Percentiles rank a stretch among this genome's conserved stretches.
Conservation (phyloP, 2,113 vertebrate species). For the Diphyllodes magnificus region DNA sequence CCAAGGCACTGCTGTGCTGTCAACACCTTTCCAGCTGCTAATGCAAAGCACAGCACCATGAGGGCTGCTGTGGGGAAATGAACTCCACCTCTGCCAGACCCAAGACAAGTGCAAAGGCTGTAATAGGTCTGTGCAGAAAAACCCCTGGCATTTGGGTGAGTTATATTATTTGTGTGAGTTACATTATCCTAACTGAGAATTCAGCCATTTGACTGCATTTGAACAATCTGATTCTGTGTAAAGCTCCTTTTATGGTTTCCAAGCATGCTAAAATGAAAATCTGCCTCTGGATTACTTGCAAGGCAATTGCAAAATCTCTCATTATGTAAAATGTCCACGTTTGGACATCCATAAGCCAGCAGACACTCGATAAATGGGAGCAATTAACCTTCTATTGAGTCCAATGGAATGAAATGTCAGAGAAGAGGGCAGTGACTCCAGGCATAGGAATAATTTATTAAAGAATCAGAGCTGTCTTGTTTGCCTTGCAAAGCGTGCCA, state of each 20-base stretch:
- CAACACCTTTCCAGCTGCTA: background rate
- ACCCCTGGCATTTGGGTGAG: background rate
- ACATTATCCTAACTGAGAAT: background rate
- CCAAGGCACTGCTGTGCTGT: background rate
- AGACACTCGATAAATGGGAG: background rate
- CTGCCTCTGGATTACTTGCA: background rate
- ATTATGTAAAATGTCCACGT: background rate
- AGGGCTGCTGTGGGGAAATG: background rate
- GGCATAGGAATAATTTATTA: background rate
- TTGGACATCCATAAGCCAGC: background rate
- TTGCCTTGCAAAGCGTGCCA: background rate
- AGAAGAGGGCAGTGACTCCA: background rate
- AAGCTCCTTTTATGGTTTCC: background rate
- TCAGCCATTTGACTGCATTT: background rate
- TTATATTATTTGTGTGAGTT: background rate
- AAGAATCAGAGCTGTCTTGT: background rate
- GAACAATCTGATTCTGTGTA: background rate
- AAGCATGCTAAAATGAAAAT: background rate
- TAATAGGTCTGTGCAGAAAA: background rate
- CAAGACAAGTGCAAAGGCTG: background rate
- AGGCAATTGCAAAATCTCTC: background rate
- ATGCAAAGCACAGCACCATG: background rate
- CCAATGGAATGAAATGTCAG: background rate
- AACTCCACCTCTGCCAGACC: background rate
- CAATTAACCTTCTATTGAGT: background rate